A percentile compares a stretch with the other conserved stretches of the same genome.
Conservation (phyloP, 2,888 invertebrate species). For the Tethea ocularis region DNA sequence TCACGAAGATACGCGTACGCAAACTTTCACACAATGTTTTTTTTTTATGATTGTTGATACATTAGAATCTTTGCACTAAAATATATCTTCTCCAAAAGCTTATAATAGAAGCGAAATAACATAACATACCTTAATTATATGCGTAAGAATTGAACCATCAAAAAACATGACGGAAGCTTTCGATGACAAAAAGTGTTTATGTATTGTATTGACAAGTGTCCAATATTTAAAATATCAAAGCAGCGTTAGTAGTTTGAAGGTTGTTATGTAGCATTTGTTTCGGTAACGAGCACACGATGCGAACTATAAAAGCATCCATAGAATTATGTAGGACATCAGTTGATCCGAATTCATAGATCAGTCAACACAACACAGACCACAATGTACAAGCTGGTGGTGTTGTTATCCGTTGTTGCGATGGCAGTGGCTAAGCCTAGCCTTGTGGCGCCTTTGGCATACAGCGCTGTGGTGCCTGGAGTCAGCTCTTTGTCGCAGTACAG, state of each 20-base stretch:
- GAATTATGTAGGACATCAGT: slow-evolving; percentile 61
- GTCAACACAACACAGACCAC: slow-evolving; percentile 74
- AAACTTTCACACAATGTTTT: no score
- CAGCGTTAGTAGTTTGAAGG: slow-evolving; percentile 59
- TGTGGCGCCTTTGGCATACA: slow-evolving; percentile 59
- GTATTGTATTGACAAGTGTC: slow-evolving; percentile 28
- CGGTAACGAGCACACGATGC: slow-evolving; percentile 39
- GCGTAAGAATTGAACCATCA: not conserved
- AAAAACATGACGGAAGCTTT: slow-evolving; percentile 42
- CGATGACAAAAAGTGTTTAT: slow-evolving; percentile 41
- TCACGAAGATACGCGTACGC: no score
- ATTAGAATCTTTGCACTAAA: no score
- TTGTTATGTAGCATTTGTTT: slow-evolving; percentile 63
- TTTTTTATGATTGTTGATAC: no score
- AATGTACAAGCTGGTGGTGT: slow-evolving; percentile 84
- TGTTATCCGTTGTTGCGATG: slow-evolving; percentile 84
- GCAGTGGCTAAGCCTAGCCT: slow-evolving; percentile 80
- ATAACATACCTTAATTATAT: not conserved
- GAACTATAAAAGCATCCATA: slow-evolving; percentile 68
- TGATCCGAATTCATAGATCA: slow-evolving; percentile 60
- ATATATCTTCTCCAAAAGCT: no score
- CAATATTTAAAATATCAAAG: slow-evolving; percentile 43
- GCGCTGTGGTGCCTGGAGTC: slow-evolving; percentile 45
- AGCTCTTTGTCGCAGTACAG: slow-evolving; percentile 53
- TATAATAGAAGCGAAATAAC: not conserved